Percentiles rank a stretch among this genome's conserved stretches.
Conservation (phyloP, 2,888 invertebrate genomes). For the Dascillus cervinus region DNA sequence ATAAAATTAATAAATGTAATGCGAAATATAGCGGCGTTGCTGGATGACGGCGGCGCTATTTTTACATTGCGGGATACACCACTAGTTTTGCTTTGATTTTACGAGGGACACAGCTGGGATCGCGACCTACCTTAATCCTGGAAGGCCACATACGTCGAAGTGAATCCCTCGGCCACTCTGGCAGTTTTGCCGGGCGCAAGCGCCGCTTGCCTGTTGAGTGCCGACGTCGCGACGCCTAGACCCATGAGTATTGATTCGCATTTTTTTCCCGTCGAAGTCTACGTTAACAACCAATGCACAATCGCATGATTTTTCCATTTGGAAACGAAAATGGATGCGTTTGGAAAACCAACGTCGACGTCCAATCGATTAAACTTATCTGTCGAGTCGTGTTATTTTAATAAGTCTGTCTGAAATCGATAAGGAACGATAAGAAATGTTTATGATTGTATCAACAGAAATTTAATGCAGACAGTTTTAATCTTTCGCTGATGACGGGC, state of each 20-base stretch:
- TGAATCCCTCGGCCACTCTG: constrained; percentile 35
- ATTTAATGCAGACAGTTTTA: too few relatives aligned
- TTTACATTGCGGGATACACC: constrained; percentile 1
- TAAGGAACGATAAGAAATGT: too few relatives aligned
- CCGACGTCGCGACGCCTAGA: constrained; percentile 35
- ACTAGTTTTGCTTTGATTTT: constrained; percentile 10
- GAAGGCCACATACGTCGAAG: constrained; percentile 22
- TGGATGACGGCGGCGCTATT: not conserved
- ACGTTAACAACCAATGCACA: not conserved
- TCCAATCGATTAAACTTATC: too few relatives aligned
- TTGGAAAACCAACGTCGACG: too few relatives aligned
- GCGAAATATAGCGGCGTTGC: too few relatives aligned
- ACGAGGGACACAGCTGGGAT: constrained; percentile 16
- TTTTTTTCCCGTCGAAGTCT: constrained; percentile 14
- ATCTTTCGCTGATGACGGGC: too few relatives aligned
- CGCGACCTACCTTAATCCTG: constrained; percentile 25
- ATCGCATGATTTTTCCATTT: too few relatives aligned
- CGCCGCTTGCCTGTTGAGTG: constrained; percentile 33
- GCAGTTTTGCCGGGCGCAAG: constrained; percentile 22
- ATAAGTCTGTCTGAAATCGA: too few relatives aligned
- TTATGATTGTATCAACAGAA: too few relatives aligned
- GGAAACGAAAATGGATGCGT: too few relatives aligned
- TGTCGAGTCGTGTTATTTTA: too few relatives aligned
- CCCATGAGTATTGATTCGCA: constrained; percentile 30
- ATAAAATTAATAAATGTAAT: too few relatives aligned